Conservation (phyloP, 2,113 vertebrate genomes). For the Saimiri boliviensis region DNA sequence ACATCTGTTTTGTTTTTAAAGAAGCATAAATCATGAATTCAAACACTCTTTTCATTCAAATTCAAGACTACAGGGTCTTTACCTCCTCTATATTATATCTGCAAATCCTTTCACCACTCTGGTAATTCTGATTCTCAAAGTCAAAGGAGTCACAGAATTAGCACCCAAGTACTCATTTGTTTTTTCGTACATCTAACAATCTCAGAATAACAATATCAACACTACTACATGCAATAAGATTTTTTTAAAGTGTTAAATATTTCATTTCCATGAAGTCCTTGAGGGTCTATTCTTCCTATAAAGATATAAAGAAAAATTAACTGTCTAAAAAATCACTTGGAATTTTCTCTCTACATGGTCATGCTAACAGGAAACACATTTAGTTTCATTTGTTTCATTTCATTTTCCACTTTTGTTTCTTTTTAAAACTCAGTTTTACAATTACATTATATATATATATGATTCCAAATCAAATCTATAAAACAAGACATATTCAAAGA, state of each 20-base stretch:
- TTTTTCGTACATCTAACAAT: not conserved
- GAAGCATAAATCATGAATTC: not conserved
- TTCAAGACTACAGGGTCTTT: not conserved
- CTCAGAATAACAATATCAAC: not conserved
- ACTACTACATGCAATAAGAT: not conserved
- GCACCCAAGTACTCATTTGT: not conserved
- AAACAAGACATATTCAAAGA: constrained; percentile 17
- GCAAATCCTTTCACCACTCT: not conserved
- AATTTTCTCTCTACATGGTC: not conserved
- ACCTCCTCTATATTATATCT: not conserved
- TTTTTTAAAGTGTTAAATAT: not conserved
- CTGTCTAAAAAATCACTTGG: constrained; percentile 2
- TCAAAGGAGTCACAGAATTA: not conserved
- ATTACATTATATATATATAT: not conserved
- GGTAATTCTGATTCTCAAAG: not conserved
- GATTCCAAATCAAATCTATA: constrained; percentile 12
- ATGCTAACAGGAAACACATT: not conserved
- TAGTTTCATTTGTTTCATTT: not conserved
- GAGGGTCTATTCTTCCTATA: not conserved
- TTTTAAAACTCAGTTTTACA: not conserved
- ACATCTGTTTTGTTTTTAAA: not conserved
- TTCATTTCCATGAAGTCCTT: not conserved
- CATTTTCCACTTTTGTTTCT: not conserved
- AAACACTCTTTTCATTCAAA: not conserved
- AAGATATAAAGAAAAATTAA: constrained; percentile 5